Evolutionary conservation across 30 jellyfish, hydroid and myxozoan genomes (phyloP).

Genomic region (Aurelia aurita): DNA sequence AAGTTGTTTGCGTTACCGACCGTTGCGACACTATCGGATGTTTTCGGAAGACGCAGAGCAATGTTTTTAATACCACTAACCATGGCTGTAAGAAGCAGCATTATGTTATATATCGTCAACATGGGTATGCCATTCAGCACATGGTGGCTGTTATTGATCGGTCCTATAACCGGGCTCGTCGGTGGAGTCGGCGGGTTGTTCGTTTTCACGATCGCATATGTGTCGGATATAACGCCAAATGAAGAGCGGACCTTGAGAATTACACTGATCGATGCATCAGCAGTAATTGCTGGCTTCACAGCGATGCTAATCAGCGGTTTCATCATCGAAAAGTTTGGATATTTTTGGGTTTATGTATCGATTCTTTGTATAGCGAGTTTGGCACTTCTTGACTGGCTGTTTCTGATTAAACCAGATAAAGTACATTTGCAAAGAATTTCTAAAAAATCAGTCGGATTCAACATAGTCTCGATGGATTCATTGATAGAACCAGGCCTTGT

Average conservation of each 20-base stretch:
- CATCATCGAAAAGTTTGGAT: neutral
- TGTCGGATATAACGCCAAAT: conserved; percentile 26
- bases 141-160: conserved; percentile 11
- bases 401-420: too few species aligned
- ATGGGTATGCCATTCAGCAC: conserved; percentile 16
- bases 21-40: conserved; percentile 27
- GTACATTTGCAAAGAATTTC: too few species aligned
- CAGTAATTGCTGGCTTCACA: conserved; percentile 38
- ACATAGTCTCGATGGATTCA: too few species aligned
- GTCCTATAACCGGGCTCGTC: conserved; percentile 23
- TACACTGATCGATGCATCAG: conserved; percentile 16
- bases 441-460: too few species aligned
- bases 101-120: conserved; percentile 9
- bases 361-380: too few species aligned
- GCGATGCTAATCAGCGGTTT: conserved; percentile 41
- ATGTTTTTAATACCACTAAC: conserved; percentile 29
- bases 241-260: conserved; percentile 29
- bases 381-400: too few species aligned
- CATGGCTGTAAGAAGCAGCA: conserved; percentile 7
- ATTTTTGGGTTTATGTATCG: too few species aligned
- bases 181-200: conserved; percentile 31
- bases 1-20: conserved; percentile 34
- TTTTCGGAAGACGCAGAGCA: conserved; percentile 27
- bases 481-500: too few species aligned
- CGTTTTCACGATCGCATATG: conserved; percentile 24